Evolutionary conservation across 2,797 vertebrate species (phyloP), one percentile per base, ranked within the genome.

Genomic region (Uromys caudimaculatus): DNA sequence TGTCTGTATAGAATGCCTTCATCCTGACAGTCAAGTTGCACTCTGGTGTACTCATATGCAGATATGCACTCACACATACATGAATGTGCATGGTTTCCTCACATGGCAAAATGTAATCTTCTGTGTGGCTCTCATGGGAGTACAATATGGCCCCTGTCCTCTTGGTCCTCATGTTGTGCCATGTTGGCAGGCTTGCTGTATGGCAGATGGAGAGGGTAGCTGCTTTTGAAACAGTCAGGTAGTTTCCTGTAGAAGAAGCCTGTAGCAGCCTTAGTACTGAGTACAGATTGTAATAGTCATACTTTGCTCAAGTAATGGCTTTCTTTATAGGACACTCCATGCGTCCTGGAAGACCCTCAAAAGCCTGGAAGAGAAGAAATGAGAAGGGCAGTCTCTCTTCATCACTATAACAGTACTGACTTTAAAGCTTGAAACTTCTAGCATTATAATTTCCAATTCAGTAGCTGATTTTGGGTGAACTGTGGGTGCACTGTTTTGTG

Each of bases 401-500:
- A 85, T n/a, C 76, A 62, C 62, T 67, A 41, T 44, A 60, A 16
- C 24, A 32, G 14, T n/a, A 86, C 47, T 89, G 71, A 69, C 73
- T 89, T 58, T 23, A 67, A 94, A 89, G n/a, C 35, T 54, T 27
- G 6, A 77, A 81, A 32, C 76, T 24, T 81, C 54, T 44, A 93
- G 88, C 60, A 44, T 44, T 69, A 38, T 62, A 78, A 73, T 89
- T 93, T 83, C 11, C 75, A 50, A 54, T 93, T 82, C 84, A 75
- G 54, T 91, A 93, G 60, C 32, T 79, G 75, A 82, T 84, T 23
- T 21, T 64, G 23, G 24, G 47, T 87, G 41, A 38, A 91, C 52
- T 35, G 21, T 5, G 3, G 60, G 23, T 62, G 3, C 12, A 54
- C 1, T 0, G 2, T 3, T n/a, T 95, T 50, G 56, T 84, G 56